Conservation (phyloP, 2,113 vertebrate genomes). For the Myxocyprinus asiaticus region DNA sequence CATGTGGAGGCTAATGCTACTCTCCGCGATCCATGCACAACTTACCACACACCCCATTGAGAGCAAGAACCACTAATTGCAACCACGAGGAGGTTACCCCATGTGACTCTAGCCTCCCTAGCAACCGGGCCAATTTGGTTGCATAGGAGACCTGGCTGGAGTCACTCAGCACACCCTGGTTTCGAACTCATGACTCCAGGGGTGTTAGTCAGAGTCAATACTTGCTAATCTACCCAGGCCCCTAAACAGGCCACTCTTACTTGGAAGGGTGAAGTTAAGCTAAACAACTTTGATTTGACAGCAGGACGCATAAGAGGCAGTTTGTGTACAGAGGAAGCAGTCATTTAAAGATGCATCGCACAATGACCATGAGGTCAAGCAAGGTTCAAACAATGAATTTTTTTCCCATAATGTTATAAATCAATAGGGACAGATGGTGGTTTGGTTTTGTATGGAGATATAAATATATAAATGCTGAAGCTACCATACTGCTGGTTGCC, state of each 20-base stretch:
- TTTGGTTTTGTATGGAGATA: constrained; percentile 13
- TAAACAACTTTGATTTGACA: constrained; percentile 49
- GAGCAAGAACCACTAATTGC: too few relatives aligned
- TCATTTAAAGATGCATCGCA: constrained; percentile 48
- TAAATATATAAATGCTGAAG: constrained; percentile 38
- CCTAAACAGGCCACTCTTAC: not conserved
- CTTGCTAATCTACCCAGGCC: too few relatives aligned
- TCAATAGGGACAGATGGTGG: constrained; percentile 46
- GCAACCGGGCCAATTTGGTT: too few relatives aligned
- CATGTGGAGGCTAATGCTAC: too few relatives aligned
- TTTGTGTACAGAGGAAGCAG: constrained; percentile 38
- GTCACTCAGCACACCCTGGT: too few relatives aligned
- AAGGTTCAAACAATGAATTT: constrained; percentile 40
- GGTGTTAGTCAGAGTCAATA: too few relatives aligned
- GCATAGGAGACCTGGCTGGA: too few relatives aligned
- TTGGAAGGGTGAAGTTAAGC: constrained; percentile 30
- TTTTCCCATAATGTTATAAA: constrained; percentile 51
- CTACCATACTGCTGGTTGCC: constrained; percentile 15
- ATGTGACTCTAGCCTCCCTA: too few relatives aligned
- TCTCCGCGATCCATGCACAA: too few relatives aligned
- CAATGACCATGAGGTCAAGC: constrained; percentile 43
- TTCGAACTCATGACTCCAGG: too few relatives aligned
- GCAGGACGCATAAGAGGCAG: constrained; percentile 43
- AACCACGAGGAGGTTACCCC: too few relatives aligned
- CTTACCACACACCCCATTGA: too few relatives aligned